phyloP scores from a whole-genome alignment of 2,113 vertebrate genomes.

The Rynchops niger region DNA sequence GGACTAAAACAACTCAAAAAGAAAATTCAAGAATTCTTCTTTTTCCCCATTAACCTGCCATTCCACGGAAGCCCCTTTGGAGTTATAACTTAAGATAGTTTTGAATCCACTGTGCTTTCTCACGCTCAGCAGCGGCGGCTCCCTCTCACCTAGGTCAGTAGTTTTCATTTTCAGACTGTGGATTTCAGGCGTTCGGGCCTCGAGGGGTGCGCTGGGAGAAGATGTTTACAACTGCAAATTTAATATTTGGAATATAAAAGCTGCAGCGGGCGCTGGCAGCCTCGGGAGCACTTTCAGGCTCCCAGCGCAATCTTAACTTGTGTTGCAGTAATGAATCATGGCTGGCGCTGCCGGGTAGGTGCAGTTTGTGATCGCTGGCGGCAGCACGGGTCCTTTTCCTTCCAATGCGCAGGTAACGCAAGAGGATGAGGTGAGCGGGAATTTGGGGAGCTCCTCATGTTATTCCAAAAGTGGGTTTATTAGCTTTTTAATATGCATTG shows the following conservation, averaged over 20 bases:
- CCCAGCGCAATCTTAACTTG: fast-evolving
- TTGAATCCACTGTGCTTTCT: background rate
- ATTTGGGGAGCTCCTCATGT: background rate
- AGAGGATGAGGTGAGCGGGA: background rate
- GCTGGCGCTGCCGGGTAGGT: fast-evolving
- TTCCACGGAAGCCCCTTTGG: background rate
- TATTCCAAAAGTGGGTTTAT: background rate
- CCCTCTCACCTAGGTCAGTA: background rate
- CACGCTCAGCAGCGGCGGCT: fast-evolving
- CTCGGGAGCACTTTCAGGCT: background rate
- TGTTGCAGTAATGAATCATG: background rate
- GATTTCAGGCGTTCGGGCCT: background rate
- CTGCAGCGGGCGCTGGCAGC: fast-evolving
- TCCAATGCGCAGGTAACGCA: too few species aligned
- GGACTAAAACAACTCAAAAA: background rate
- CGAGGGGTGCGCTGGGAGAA: background rate
- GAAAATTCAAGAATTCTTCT: background rate
- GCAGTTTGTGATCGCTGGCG: background rate
- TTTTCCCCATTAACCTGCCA: background rate
- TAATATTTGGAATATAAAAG: background rate
- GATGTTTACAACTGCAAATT: background rate
- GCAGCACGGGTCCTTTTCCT: background rate
- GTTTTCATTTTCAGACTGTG: background rate
- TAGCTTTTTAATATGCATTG: background rate
- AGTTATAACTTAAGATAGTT: background rate